Base-by-base conservation (phyloP, 2,797 vertebrate genomes). In the Rousettus madagascariensis region DNA sequence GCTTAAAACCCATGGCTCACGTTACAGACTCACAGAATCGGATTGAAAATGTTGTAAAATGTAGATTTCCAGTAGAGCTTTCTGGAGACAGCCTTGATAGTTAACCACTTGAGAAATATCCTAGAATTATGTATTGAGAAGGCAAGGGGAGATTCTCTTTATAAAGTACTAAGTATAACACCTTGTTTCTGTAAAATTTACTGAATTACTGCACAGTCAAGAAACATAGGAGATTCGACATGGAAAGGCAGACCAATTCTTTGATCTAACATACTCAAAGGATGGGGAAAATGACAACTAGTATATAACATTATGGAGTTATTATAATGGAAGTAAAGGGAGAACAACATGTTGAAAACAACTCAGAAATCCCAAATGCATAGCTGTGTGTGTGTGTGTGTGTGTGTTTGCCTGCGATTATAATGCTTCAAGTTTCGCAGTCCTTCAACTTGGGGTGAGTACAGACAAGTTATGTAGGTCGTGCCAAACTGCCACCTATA, bases 401-500 rank as follows among this genome's bases (percentile, higher is more conserved):
- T 41, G 38, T 19, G 17, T 86, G 15, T 95, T 86, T 89, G 46
- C 12, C 68, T 75, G 22, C 82, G 20, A 83, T 95, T 72, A 41
- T 46, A 49, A 51, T 61, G 53, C 22, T 46, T 49, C 28, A 63
- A 3, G n/a, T 28, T 95, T 95, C 79, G 63, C 5, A 46, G 38
- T 36, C 41, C 46, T 75, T 69, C 85, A 30, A 28, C 17, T 43
- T 86, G n/a, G 71, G 38, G 80, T 68, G 26, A 43, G 61, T 90
- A 26, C 41, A 83, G 43, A 79, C 33, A 93, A 72, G 26, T 90
- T 94, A 82, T n/a, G 10, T 59, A 86, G 49, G 38, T 80, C 38
- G 90, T 94, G 22, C 61, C 53, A 90, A 93, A 96, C 43, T 79
- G 65, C 36, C 26, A 86, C 20, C 8, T 63, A 74, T 88, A 96